Evolutionary conservation across 92 coral and sea anemone species (phyloP).

Genomic region (Umimayanthus kanabou): DNA sequence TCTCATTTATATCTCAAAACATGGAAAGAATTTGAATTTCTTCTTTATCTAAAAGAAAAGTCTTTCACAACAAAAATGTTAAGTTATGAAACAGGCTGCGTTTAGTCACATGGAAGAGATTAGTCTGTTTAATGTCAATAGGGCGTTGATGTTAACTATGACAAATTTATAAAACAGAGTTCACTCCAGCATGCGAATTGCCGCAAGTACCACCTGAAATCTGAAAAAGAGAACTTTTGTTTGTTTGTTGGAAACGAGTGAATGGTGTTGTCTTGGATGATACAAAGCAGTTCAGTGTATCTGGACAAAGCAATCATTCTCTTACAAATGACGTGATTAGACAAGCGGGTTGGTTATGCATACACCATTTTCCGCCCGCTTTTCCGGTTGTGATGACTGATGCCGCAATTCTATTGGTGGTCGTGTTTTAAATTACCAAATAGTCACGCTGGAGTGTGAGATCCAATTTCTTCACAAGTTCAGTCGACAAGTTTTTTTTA

Average conservation of each 20-base stretch:
- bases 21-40: not conserved
- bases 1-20: not conserved
- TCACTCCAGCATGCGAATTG: not conserved
- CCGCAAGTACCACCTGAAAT: not conserved
- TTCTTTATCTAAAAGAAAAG: not conserved
- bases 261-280: not conserved
- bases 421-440: constrained; percentile 24
- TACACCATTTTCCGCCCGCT: constrained; percentile 22
- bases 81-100: constrained; percentile 13
- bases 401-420: constrained; percentile 38
- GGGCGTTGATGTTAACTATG: not conserved
- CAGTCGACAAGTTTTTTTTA: not conserved
- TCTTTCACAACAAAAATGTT: not conserved
- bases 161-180: constrained; percentile 6
- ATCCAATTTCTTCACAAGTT: constrained; percentile 36
- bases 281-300: not conserved
- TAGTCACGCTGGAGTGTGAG: constrained; percentile 38
- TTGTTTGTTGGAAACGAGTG: not conserved
- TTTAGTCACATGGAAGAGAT: constrained; percentile 23
- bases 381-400: constrained; percentile 43
- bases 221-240: not conserved
- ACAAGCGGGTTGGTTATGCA: not conserved
- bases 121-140: constrained; percentile 32
- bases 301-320: not conserved
- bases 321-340: not conserved